These are phyloP conservation scores for Xenopus laevis DNA, from an alignment of 2,113 vertebrate species.

Conservation along the genomic window DNA sequence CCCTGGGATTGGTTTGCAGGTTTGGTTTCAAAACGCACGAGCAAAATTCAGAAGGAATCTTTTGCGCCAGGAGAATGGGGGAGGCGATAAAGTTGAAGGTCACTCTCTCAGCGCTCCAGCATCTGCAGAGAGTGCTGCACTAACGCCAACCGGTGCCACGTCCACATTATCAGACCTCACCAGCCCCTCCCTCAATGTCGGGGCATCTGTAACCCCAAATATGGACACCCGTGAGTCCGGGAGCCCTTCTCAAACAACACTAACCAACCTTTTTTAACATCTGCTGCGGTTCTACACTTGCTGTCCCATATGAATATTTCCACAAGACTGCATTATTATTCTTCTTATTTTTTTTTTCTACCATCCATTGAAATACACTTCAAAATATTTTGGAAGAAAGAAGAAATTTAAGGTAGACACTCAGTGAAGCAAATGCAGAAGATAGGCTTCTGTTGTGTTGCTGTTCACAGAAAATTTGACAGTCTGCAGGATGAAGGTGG, in stretches of 20 bases:
- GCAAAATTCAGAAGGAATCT: constrained; percentile 99
- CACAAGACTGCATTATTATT: constrained; percentile 49
- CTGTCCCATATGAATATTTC: constrained; percentile 56
- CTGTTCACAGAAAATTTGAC: constrained; percentile 12
- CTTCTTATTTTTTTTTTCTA: constrained; percentile 52
- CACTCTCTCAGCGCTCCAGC: constrained; percentile 90
- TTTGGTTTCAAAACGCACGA: constrained; percentile 99
- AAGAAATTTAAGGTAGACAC: constrained; percentile 8
- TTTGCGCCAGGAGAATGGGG: constrained; percentile 99
- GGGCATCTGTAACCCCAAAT: constrained; percentile 96
- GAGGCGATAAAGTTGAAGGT: constrained; percentile 98
- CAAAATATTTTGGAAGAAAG: constrained; percentile 63
- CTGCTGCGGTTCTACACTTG: constrained; percentile 60
- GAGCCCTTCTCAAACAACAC: constrained; percentile 98
- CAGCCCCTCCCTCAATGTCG: constrained; percentile 97
- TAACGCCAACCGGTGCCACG: constrained; percentile 94
- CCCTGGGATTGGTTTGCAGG: constrained; percentile 99
- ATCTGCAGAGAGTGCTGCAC: constrained; percentile 95
- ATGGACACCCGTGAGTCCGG: constrained; percentile 98
- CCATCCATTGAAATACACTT: constrained; percentile 47
- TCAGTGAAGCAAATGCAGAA: constrained; percentile 19
- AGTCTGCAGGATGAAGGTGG: neutral
- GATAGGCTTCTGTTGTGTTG: constrained; percentile 18
- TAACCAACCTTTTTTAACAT: constrained; percentile 99
- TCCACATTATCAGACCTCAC: constrained; percentile 99